Evolutionary conservation across 2,113 vertebrate species (phyloP).

Genomic region (Myodes glareolus): DNA sequence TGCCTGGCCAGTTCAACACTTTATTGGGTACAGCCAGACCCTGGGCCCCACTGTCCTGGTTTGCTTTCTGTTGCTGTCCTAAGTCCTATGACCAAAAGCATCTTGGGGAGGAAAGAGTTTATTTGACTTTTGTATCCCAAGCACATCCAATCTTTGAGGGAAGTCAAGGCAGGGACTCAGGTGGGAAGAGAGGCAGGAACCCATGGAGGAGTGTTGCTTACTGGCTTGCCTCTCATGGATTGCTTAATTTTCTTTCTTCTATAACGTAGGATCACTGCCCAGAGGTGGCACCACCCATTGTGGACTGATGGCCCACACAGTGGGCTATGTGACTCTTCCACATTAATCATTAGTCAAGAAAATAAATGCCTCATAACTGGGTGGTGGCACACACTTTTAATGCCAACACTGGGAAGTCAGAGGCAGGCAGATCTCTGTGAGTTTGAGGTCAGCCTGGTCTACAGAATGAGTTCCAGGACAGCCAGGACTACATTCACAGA

Average conservation of each 20-base stretch:
- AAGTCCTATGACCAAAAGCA: background rate
- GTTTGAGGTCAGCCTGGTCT: background rate
- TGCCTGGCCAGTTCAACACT: background rate
- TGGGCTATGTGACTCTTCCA: background rate
- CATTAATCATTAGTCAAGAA: background rate
- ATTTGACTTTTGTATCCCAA: background rate
- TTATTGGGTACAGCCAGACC: background rate
- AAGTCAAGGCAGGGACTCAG: background rate
- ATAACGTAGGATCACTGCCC: background rate
- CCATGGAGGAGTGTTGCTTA: background rate
- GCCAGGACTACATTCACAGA: background rate
- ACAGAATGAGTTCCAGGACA: background rate
- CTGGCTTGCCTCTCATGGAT: background rate
- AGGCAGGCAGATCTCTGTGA: background rate
- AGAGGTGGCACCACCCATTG: background rate
- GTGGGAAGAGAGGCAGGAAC: background rate
- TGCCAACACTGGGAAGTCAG: background rate
- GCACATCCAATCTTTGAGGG: background rate
- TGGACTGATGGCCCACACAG: background rate
- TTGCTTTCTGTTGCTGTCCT: background rate
- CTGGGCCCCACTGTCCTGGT: background rate
- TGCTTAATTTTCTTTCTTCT: background rate
- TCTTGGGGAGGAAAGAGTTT: background rate
- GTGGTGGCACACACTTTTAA: background rate
- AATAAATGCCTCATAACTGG: background rate